Evolutionary conservation across 2,888 invertebrate species (phyloP).

Genomic region (Abscondita cerata): DNA sequence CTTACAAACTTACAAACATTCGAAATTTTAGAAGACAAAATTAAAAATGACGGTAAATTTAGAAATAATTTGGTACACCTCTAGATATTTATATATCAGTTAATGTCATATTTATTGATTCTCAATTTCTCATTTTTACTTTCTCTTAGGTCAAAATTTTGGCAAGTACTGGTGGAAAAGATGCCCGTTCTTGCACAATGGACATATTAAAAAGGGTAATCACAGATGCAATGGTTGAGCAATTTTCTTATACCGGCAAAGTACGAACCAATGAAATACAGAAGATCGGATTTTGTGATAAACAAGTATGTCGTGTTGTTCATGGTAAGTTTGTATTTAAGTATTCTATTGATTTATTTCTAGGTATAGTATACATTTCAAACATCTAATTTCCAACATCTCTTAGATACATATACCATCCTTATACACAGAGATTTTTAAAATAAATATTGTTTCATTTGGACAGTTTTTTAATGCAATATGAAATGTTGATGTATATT

Average conservation of each 20-base stretch:
- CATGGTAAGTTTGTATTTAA: too few relatives aligned
- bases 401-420: background rate
- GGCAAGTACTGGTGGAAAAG: conserved; percentile 9
- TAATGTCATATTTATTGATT: too few relatives aligned
- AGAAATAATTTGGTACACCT: conserved; percentile 9
- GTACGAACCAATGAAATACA: background rate
- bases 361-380: background rate
- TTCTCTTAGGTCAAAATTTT: conserved; percentile 3
- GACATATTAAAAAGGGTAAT: conserved; percentile 4
- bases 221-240: background rate
- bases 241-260: conserved; percentile 15
- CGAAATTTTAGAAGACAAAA: conserved; percentile 2
- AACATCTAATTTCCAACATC: background rate
- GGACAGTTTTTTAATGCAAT: too few relatives aligned
- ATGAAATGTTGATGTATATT: too few relatives aligned
- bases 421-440: background rate
- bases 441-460: background rate
- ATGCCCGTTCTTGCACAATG: background rate
- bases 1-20: background rate
- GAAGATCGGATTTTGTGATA: conserved; percentile 9
- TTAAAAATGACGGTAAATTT: background rate
- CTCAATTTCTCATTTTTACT: background rate
- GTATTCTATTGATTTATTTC: background rate
- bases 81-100: too few relatives aligned
- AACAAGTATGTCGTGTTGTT: conserved; percentile 14